Percentiles rank a stretch among this genome's conserved stretches.
Conservation (phyloP, 2,797 vertebrate species). For the Argyrosomus regius region DNA sequence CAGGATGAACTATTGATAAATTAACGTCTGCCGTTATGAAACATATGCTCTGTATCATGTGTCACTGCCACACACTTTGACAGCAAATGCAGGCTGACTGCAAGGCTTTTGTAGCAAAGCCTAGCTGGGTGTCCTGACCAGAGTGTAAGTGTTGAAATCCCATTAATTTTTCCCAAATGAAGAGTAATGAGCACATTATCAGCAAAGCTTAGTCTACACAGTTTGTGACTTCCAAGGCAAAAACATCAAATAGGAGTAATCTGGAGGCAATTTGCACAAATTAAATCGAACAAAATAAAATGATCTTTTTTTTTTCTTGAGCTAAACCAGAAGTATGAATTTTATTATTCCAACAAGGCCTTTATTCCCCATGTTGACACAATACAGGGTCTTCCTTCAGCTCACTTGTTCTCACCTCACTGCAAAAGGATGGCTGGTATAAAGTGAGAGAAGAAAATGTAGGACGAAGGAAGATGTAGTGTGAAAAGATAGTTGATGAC, state of each 20-base stretch:
- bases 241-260: background rate
- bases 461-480: background rate
- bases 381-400: too few relatives aligned
- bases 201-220: background rate
- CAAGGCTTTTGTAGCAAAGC: background rate
- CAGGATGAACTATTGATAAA: background rate
- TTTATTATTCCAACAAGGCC: too few relatives aligned
- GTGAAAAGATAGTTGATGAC: background rate
- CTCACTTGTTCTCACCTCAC: too few relatives aligned
- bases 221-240: background rate
- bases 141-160: background rate
- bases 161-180: conserved; percentile 24
- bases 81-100: background rate
- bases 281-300: background rate
- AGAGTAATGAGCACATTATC: conserved; percentile 19
- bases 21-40: background rate
- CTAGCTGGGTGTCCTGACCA: background rate
- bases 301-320: too few relatives aligned
- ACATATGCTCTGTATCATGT: background rate
- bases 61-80: background rate
- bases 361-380: too few relatives aligned
- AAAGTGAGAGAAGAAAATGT: background rate
- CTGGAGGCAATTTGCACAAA: conserved; percentile 2
- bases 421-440: background rate
- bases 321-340: too few relatives aligned